Conservation (phyloP, 2,113 vertebrate species). For the Percina caprodes region DNA sequence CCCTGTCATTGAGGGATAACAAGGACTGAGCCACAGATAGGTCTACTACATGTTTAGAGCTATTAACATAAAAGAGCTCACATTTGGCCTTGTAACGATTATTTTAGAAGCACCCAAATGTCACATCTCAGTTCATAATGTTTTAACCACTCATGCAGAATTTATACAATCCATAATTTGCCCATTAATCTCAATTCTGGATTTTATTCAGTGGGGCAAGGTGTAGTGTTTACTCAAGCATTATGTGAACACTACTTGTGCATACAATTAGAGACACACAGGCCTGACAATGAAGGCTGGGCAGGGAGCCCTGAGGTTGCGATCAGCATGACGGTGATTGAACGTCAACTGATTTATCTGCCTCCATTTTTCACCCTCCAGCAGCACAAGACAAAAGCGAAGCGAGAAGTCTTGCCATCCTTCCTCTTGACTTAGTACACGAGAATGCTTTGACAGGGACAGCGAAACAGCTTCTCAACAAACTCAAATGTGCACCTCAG, state of each 20-base stretch:
- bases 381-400: slow-evolving; percentile 53
- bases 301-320: slow-evolving; percentile 54
- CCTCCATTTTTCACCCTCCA: slow-evolving; percentile 75
- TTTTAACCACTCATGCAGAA: slow-evolving; percentile 5
- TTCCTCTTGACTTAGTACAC: slow-evolving; percentile 33
- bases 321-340: slow-evolving; percentile 62
- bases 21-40: neutral
- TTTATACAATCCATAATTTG: neutral
- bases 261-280: slow-evolving; percentile 41
- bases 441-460: slow-evolving; percentile 26
- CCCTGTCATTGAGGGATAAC: neutral
- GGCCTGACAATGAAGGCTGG: slow-evolving; percentile 44
- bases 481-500: slow-evolving; percentile 22
- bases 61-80: neutral
- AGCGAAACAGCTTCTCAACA: slow-evolving; percentile 20
- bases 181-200: slow-evolving; percentile 2
- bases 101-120: neutral
- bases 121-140: neutral
- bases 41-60: neutral
- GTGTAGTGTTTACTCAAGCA: slow-evolving; percentile 37
- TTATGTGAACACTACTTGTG: slow-evolving; percentile 27
- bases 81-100: neutral
- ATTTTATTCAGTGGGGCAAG: neutral
- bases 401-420: slow-evolving; percentile 36
- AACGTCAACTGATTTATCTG: slow-evolving; percentile 70